Percentiles rank a stretch among this genome's conserved stretches.
phyloP scores from a whole-genome alignment of 2,113 vertebrate species.

The Misgurnus anguillicaudatus region DNA sequence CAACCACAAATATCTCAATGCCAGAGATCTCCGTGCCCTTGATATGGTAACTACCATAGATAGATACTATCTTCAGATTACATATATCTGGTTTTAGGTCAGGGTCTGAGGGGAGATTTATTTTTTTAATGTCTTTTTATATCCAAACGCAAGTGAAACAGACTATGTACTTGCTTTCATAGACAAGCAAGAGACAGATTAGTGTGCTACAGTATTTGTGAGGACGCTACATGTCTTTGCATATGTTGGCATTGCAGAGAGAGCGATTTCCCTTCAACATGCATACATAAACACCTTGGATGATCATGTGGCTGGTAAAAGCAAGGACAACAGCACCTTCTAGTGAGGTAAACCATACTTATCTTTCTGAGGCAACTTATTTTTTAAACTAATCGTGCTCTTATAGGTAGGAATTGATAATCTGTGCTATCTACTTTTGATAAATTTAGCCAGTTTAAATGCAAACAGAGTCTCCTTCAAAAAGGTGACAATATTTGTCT shows the following conservation, averaged over 20 bases:
- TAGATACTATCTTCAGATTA: neutral
- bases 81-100: neutral
- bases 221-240: conserved; percentile 17
- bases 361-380: conserved; percentile 47
- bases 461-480: conserved; percentile 18
- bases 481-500: neutral
- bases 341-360: conserved; percentile 32
- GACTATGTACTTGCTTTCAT: neutral
- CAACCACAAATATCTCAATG: neutral
- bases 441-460: conserved; percentile 33
- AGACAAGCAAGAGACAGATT: neutral
- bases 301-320: conserved; percentile 38
- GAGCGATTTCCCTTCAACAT: neutral
- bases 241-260: conserved; percentile 21
- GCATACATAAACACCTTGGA: conserved; percentile 47
- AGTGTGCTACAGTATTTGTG: conserved; percentile 13
- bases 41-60: neutral
- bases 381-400: conserved; percentile 58
- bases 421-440: neutral
- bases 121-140: conserved; percentile 26
- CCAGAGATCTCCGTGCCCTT: too few relatives aligned
- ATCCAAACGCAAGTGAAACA: neutral
- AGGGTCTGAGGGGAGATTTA: neutral
- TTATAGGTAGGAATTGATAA: neutral
- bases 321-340: conserved; percentile 53